Evolutionary conservation across 2,113 vertebrate species (phyloP).

Genomic region (Paraplagusia blochii): DNA sequence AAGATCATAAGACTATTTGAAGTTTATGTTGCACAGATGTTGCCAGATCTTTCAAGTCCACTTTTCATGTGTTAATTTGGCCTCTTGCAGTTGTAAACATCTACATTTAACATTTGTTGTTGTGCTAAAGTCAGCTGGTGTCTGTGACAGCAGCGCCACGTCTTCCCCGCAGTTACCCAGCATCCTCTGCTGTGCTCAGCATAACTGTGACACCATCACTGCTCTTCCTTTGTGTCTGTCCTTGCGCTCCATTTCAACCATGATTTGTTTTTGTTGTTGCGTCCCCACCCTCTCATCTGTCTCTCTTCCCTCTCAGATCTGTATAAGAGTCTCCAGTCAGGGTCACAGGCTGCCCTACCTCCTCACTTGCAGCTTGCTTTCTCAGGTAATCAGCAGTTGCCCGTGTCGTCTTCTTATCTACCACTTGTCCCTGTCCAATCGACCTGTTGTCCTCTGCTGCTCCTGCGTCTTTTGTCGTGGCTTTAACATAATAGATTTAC

Average conservation of each 20-base stretch:
- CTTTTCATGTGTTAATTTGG: no score
- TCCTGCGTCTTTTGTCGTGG: conserved; percentile 27
- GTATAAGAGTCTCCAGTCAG: conserved; percentile 97
- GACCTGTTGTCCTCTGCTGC: conserved; percentile 20
- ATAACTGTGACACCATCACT: no score
- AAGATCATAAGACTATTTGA: no score
- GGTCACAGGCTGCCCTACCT: conserved; percentile 92
- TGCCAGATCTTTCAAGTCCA: no score
- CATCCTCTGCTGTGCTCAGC: no score
- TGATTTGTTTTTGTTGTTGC: conserved; percentile 11
- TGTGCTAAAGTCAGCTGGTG: no score
- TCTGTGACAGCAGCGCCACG: no score
- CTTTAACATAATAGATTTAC: conserved; percentile 7
- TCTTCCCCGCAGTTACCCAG: no score
- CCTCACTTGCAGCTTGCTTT: conserved; percentile 93
- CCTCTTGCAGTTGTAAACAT: no score
- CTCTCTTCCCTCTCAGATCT: conserved; percentile 79
- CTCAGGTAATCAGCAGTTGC: conserved; percentile 81
- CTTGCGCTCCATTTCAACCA: conserved; percentile 10
- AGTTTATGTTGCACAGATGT: no score
- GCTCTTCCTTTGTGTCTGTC: conserved; percentile 4
- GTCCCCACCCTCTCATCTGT: conserved; percentile 34
- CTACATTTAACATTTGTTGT: no score
- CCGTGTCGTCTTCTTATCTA: conserved; percentile 4
- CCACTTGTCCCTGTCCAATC: conserved; percentile 21